Evolutionary conservation across 1,140 invertebrate genomes (phyloP), one percentile per base, ranked within the genome.

Genomic region (Bathynomus jamesi): DNA sequence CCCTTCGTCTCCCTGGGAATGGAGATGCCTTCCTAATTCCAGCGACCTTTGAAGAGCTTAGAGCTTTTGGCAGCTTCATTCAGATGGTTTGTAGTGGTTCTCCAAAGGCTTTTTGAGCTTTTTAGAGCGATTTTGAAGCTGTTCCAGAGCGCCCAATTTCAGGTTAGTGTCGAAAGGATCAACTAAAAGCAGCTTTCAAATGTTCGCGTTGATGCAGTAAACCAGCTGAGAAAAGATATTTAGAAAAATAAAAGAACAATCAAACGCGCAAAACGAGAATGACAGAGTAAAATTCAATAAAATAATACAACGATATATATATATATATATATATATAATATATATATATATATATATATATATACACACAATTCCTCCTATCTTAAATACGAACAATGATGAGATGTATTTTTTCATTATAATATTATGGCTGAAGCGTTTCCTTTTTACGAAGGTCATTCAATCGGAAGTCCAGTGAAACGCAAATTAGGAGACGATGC

Each of bases 311-410:
- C 13, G 13, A 53, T 53, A 53, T 53, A 53, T 53, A 53, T 53
- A 53, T 53, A 53, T 53, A 5, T 3, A 53, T 53, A 53, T 53
- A 53, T 53, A 53, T 53, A 53, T 53, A 53, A 53, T 53, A 53
- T 53, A 53, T 53, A 53, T 53, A 53, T 53, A 53, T 53, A 53
- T 53, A 53, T 53, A 53, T 53, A 53, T 53, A 53, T 53, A 53
- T 53, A 53, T 53, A 53, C 21, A 53, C 21, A 53, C 21, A 53
- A 53, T 53, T 17, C 2, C n/a, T n/a, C n/a, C n/a, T n/a, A n/a
- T n/a, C n/a, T n/a, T n/a, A n/a, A n/a, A n/a, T n/a, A n/a, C n/a
- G n/a, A n/a, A n/a, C n/a, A n/a, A n/a, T n/a, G n/a, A n/a, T n/a
- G n/a, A n/a, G n/a, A n/a, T n/a, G n/a, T n/a, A n/a, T n/a, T n/a